Evolutionary conservation across 2,113 vertebrate genomes (phyloP).

Genomic region (Microtus richardsoni): DNA sequence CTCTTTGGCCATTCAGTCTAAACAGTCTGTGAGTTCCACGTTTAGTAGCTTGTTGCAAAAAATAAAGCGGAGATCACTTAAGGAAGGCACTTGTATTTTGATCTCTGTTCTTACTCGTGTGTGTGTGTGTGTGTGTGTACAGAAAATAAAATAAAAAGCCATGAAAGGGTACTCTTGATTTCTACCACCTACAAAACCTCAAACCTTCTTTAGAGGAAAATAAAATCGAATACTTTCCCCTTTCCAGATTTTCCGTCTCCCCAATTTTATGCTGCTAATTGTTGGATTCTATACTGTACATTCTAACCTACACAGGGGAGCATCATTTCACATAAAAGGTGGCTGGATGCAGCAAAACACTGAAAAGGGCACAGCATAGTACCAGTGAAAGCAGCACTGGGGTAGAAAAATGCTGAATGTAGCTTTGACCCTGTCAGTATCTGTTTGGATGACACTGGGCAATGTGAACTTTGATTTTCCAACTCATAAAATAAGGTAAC

Average conservation of each 20-base stretch:
- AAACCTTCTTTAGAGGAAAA: slow-evolving; percentile 24
- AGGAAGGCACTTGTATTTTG: not conserved
- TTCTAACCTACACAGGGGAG: not conserved
- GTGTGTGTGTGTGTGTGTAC: no score
- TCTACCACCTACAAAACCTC: slow-evolving; percentile 42
- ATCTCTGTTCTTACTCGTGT: no score
- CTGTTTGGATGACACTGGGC: not conserved
- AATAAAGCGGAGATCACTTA: not conserved
- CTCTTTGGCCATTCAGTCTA: not conserved
- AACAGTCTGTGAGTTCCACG: not conserved
- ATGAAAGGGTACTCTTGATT: slow-evolving; percentile 32
- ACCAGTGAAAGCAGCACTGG: slow-evolving; percentile 1
- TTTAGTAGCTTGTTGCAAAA: not conserved
- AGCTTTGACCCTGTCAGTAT: not conserved
- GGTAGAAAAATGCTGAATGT: not conserved
- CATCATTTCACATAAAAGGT: slow-evolving; percentile 46
- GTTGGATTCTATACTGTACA: not conserved
- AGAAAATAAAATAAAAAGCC: not conserved
- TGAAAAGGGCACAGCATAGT: not conserved
- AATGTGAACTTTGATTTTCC: not conserved
- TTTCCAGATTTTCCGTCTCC: slow-evolving; percentile 44
- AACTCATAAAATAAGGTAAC: slow-evolving; percentile 51
- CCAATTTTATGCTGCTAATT: not conserved
- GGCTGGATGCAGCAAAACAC: slow-evolving; percentile 7
- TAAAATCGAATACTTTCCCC: slow-evolving; percentile 46